Conservation (phyloP, 1,140 invertebrate genomes). For the Lanistes nyassanus region DNA sequence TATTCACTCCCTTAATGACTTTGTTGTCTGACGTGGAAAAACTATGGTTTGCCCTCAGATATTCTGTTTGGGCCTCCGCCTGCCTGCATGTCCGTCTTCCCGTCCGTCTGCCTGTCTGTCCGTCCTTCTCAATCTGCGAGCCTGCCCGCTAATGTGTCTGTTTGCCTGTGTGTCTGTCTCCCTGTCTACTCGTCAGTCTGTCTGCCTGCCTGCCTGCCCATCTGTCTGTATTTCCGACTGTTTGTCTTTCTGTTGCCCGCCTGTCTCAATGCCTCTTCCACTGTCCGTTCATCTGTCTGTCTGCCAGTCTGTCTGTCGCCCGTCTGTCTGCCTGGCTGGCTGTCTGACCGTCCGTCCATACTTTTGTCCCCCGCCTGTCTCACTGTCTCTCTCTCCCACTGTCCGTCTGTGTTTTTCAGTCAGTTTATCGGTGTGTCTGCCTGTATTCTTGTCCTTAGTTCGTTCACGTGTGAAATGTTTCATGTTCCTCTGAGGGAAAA, state of each 20-base stretch:
- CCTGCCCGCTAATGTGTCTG: not conserved
- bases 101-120: not conserved
- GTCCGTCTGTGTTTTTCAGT: too few species aligned
- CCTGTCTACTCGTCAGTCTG: conserved; percentile 3
- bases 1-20: too few species aligned
- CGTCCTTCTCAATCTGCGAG: not conserved
- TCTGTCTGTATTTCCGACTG: not conserved
- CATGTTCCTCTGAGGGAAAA: not conserved
- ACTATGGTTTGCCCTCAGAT: too few species aligned
- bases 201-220: not conserved
- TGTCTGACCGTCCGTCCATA: not conserved
- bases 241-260: not conserved
- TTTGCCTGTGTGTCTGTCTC: not conserved
- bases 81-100: not conserved
- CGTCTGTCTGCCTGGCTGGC: not conserved
- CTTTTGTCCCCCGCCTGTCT: too few species aligned
- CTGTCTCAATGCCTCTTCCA: too few species aligned
- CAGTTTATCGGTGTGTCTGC: too few species aligned
- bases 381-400: too few species aligned
- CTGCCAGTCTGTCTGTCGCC: not conserved
- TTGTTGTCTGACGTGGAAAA: too few species aligned
- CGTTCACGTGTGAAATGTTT: not conserved
- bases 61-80: too few species aligned
- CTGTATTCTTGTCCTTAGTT: not conserved
- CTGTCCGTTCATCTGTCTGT: not conserved